Base-by-base conservation (phyloP, 2,797 vertebrate genomes). In the Gallinago nigripennis region DNA sequence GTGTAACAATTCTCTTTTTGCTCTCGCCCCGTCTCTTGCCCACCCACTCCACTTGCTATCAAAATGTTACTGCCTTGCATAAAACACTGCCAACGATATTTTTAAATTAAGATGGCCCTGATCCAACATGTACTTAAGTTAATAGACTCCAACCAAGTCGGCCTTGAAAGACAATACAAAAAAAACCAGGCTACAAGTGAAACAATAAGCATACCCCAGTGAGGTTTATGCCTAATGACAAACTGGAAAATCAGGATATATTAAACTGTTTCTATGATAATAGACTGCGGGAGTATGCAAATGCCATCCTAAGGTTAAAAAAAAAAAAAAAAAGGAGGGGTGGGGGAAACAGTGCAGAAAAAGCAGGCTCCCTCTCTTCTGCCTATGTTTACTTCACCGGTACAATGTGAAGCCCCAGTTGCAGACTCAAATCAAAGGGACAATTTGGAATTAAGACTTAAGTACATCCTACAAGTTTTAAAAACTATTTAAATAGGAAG, bases 261-360 rank as follows among this genome's bases (percentile, higher is more conserved):
- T 12, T 82, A 27, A 71, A 56, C 15, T 65, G 21, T 5, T 61
- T 37, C 37, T 50, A 8, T 24, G 54, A 16, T 5, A 53, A 83
- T 6, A 6, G 54, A 30, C n/a, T 13, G 45, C 35, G 37, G 30
- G 57, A 60, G 18, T 39, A 37, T 5, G n/a, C 4, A 58, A 72
- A 35, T 54, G 27, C 43, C 25, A 65, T 0, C 20, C 19, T 16
- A 46, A 35, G 30, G 23, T 0, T 7, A 14, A 3, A 2, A 27
- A 24, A 43, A 31, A 37, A 15, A 48, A 3, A 37, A 37, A 15
- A 48, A 3, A 37, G 24, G 4, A 25, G 25, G 25, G 25, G 50
- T 51, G 27, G 50, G 25, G 8, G 3, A 4, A 23, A 14, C 11
- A 23, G 17, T 4, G 13, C 16, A 51, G 33, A 68, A 89, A 75